Evolutionary conservation across 2,113 vertebrate genomes (phyloP).

Genomic region (Numida meleagris): DNA sequence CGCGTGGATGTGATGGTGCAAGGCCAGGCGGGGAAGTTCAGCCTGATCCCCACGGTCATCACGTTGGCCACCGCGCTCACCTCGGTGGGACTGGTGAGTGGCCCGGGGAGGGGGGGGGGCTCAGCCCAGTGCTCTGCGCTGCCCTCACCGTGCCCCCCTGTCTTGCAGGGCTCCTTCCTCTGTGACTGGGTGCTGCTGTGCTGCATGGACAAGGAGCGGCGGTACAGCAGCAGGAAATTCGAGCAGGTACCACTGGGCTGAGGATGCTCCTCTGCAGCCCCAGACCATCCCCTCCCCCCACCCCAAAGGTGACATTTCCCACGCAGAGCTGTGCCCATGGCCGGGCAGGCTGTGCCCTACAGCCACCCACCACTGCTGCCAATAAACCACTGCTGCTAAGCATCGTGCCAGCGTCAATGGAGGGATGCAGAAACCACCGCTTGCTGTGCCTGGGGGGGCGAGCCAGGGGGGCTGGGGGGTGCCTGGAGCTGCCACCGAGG

Average conservation of each 20-base stretch:
- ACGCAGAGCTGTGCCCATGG: neutral
- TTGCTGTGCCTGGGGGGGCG: too few species aligned
- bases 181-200: constrained; percentile 95
- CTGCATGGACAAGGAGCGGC: constrained; percentile 90
- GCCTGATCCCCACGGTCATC: constrained; percentile 91
- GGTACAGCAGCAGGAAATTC: constrained; percentile 90
- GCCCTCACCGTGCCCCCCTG: neutral
- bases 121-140: neutral
- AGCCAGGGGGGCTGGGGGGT: too few species aligned
- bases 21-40: constrained; percentile 93
- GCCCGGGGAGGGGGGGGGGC: neutral
- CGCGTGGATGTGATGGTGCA: constrained; percentile 91
- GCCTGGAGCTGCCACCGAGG: neutral
- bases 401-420: neutral
- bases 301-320: neutral
- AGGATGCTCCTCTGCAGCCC: neutral
- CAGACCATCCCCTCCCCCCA: fast-evolving
- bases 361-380: neutral
- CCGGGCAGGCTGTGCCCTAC: too few species aligned
- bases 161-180: constrained; percentile 88
- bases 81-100: constrained; percentile 91
- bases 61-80: constrained; percentile 90
- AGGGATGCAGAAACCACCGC: neutral
- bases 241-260: constrained; percentile 80
- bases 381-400: neutral